These are phyloP conservation scores for Nomada hirtipes DNA, from an alignment of 2,888 invertebrate genomes.

Conservation along the genomic window DNA sequence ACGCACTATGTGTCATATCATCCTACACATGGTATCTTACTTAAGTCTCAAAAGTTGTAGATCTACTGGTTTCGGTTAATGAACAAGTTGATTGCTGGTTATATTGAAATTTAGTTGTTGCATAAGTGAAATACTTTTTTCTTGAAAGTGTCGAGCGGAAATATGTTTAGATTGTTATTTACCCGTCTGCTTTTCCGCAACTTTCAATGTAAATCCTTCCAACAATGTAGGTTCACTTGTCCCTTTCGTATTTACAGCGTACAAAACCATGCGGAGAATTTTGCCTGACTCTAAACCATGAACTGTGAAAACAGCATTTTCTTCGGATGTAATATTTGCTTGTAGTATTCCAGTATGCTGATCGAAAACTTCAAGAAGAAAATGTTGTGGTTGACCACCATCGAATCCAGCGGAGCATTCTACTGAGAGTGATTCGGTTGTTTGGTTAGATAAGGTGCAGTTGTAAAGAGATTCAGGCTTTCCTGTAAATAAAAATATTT, in stretches of 20 bases:
- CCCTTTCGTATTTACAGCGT: conserved; percentile 93
- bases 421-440: conserved; percentile 91
- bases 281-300: conserved; percentile 92
- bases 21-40: no score
- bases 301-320: conserved; percentile 90
- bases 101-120: no score
- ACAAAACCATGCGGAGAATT: conserved; percentile 91
- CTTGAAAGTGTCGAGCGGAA: no score
- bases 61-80: no score
- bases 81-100: no score
- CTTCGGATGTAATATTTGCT: conserved; percentile 89
- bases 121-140: no score
- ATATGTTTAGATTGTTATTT: conserved; percentile 75
- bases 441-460: conserved; percentile 91
- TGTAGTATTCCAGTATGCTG: conserved; percentile 87
- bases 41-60: no score
- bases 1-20: no score
- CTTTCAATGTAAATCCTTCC: conserved; percentile 90
- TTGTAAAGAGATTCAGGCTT: conserved; percentile 92
- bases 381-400: conserved; percentile 91
- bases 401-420: conserved; percentile 91
- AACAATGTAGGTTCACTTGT: conserved; percentile 90
- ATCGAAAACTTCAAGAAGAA: conserved; percentile 90
- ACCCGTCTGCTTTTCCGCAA: conserved; percentile 92
- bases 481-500: conserved; percentile 83